Base-by-base conservation (phyloP, 2,888 invertebrate genomes). In the Peribatodes rhomboidaria region DNA sequence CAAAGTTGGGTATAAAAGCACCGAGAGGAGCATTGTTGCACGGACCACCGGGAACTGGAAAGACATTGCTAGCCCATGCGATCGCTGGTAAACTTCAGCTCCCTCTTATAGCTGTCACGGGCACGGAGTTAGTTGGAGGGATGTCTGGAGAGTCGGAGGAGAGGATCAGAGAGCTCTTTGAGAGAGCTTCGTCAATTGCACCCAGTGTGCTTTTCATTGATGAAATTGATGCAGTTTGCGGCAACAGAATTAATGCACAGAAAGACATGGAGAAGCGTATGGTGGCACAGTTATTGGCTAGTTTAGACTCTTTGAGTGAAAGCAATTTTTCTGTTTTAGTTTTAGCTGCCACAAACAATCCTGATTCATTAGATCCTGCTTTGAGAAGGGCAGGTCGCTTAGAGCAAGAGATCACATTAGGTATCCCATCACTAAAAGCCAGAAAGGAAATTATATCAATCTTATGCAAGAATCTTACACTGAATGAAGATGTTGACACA, bases 101-200 rank as follows among this genome's bases (percentile, higher is more conserved):
- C 46, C 97, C 98, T 0, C 88, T 99, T 59, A 90, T 99, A 56
- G 97, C 98, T 87, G 95, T 99, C 10, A 96, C 98, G 9, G 98
- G 98, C 0, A 98, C 99, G 0, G 98, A 99, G 88, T 88, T 99
- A 65, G 97, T 99, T 2, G 97, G 97, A 11, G 99, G 99, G 1
- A 96, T 99, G 65, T 98, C 98, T 0, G 99, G 99, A 0, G 98
- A 99, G 87, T 98, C 98, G 0, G 99, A 99, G 87, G 97, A 98
- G 81, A 95, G 98, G 73, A 97, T 99, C 67, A 94, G 99, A 68
- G 97, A 98, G 74, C 88, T 99, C 13, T 99, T 99, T 90, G 97
- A 98, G 41, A 95, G 96, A 81, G 98, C 99, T 0, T 85, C 94
- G 8, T 90, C 95, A 55, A 87, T 94, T 62, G 95, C 97, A 10